Evolutionary conservation across 1,140 invertebrate genomes (phyloP).

Genomic region (Rhizoglyphus robini): DNA sequence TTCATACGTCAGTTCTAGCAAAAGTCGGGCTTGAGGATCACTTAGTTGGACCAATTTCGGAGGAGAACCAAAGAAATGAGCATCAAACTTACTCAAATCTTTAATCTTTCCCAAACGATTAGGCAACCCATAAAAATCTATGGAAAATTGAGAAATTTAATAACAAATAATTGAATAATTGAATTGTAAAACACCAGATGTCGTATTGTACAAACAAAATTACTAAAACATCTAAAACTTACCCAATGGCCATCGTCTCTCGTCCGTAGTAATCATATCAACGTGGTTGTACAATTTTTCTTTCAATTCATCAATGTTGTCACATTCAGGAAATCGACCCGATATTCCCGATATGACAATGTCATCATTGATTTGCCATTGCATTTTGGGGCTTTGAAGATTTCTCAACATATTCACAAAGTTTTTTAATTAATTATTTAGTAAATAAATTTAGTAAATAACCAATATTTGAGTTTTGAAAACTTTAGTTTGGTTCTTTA

Average conservation of each 20-base stretch:
- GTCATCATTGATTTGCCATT: slow-evolving; percentile 43
- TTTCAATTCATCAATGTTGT: slow-evolving; percentile 74
- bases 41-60: slow-evolving; percentile 79
- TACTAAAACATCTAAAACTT: too few species aligned
- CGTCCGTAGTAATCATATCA: slow-evolving; percentile 46
- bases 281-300: slow-evolving; percentile 67
- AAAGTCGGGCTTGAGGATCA: slow-evolving; percentile 81
- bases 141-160: too few species aligned
- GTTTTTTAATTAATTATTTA: too few species aligned
- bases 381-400: too few species aligned
- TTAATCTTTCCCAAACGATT: slow-evolving; percentile 74
- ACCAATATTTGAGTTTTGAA: too few species aligned
- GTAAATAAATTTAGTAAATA: too few species aligned
- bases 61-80: slow-evolving; percentile 83
- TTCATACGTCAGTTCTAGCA: slow-evolving; percentile 87
- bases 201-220: too few species aligned
- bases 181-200: too few species aligned
- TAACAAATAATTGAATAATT: neutral
- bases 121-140: slow-evolving; percentile 54
- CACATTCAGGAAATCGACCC: slow-evolving; percentile 72
- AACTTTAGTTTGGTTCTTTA: too few species aligned
- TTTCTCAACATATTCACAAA: too few species aligned
- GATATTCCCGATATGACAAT: slow-evolving; percentile 78
- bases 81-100: slow-evolving; percentile 65
- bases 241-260: slow-evolving; percentile 30